Conservation (phyloP, 2,888 invertebrate species). For the Temnothorax unifasciatus region DNA sequence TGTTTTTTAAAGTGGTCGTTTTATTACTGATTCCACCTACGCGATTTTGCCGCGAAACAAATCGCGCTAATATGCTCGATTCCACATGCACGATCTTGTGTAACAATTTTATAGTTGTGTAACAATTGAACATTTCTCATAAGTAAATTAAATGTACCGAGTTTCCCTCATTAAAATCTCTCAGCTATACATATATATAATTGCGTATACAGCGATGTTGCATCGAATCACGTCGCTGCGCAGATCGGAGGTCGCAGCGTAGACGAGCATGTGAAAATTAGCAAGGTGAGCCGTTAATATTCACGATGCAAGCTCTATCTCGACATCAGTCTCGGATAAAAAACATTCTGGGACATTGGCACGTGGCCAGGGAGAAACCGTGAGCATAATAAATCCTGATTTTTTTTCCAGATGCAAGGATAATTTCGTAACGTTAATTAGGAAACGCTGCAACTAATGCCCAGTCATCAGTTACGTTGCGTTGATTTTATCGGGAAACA, state of each 20-base stretch:
- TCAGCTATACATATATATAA: not conserved
- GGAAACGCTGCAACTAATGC: conserved; percentile 7
- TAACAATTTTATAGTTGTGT: not conserved
- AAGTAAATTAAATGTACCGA: not conserved
- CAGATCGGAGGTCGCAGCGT: conserved; percentile 18
- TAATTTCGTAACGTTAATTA: conserved; percentile 19
- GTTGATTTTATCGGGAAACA: conserved; percentile 12
- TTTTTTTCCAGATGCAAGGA: not conserved
- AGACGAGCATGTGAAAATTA: conserved; percentile 44
- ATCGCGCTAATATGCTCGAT: not conserved
- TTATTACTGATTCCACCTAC: conserved; percentile 40
- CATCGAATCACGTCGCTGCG: conserved; percentile 1
- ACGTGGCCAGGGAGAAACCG: conserved; percentile 11
- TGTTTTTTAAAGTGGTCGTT: conserved; percentile 28
- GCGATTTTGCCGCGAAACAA: conserved; percentile 8
- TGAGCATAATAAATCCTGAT: not conserved
- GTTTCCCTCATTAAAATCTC: conserved; percentile 16
- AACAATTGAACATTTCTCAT: not conserved
- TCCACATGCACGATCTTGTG: not conserved
- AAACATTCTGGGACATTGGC: conserved; percentile 22
- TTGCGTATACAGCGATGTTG: not conserved
- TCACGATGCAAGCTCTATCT: conserved; percentile 9
- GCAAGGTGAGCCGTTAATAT: conserved; percentile 39
- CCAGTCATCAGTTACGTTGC: not conserved
- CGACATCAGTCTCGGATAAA: conserved; percentile 10